Base-by-base conservation (phyloP, 2,888 invertebrate species). In the Eucera pruinosa region DNA sequence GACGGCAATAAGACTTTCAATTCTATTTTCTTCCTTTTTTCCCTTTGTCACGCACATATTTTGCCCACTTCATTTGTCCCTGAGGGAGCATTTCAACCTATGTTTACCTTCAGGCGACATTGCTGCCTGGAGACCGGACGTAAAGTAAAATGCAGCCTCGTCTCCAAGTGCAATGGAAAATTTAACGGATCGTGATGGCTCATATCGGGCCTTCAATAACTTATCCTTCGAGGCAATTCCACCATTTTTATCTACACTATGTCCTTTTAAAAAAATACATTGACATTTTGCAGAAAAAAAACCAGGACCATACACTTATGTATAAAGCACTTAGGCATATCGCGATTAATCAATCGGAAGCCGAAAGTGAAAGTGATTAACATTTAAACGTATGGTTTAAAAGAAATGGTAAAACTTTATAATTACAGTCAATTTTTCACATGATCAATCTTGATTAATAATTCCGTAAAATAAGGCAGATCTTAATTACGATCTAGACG, bases 41-140 rank as follows among this genome's bases (percentile, higher is more conserved):
- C 57, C 73, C 76, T 79, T 62, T 85, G 84, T 85, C 84, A 61
- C 85, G 60, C 66, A 71, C 85, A 69, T 85, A 85, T 85, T 76
- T 82, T 66, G 71, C 71, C 57, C 80, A 61, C 75, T 84, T 84
- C 80, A 76, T 84, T 80, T 75, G 78, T 83, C 84, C 84, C 84
- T 47, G 65, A 83, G 84, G 84, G 70, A 73, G 76, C 73, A 70
- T 80, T 67, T 80, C 80, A 60, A 47, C 55, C 80, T 78, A 70
- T 79, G 80, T 80, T 80, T 80, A 70, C 79, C 80, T 80, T 71
- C 70, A 41, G 79, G 75, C 80, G 55, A 71, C 80, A 79, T 69
- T 64, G 71, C 79, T 75, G 79, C 75, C 78, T 66, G 45, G 73
- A 80, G 80, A 78, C 80, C 39, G 30, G 47, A 25, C 79, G 73